A percentile compares a stretch with the other conserved stretches of the same genome.
phyloP scores from a whole-genome alignment of 37 sponge, comb jelly and placozoan genomes.

The Theonella swinhoei region DNA sequence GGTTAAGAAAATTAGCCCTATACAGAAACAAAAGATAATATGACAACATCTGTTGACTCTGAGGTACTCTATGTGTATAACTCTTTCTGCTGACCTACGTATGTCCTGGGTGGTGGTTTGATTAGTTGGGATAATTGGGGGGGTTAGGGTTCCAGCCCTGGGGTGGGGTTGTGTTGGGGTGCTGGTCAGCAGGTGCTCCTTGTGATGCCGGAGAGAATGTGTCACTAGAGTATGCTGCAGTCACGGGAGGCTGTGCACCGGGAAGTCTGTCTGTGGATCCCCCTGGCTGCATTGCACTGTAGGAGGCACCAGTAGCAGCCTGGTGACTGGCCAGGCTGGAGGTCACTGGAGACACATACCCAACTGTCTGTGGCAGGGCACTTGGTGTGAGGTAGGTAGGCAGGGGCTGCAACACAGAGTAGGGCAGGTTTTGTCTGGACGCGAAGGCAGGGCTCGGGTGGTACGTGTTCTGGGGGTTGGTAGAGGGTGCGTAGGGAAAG shows the following conservation, averaged over 20 bases:
- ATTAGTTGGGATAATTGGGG: slow-evolving; percentile 31
- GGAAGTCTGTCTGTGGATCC: too few relatives aligned
- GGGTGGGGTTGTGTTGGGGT: slow-evolving; percentile 1
- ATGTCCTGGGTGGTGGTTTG: background rate
- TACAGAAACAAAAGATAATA: background rate
- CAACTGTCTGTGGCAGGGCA: background rate
- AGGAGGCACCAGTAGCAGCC: background rate
- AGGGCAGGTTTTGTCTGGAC: background rate
- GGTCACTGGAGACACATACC: background rate
- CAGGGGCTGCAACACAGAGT: background rate
- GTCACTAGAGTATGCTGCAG: background rate
- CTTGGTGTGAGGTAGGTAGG: background rate
- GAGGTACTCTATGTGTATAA: too few relatives aligned
- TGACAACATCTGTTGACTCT: background rate
- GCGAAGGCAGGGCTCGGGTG: background rate
- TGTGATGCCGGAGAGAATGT: background rate
- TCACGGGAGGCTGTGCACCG: too few relatives aligned
- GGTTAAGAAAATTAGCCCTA: background rate
- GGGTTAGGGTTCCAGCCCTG: slow-evolving; percentile 75
- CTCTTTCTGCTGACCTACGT: background rate
- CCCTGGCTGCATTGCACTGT: too few relatives aligned
- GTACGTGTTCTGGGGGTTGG: slow-evolving; percentile 1
- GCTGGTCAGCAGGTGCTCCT: background rate
- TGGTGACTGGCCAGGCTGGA: background rate
- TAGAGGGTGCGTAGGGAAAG: background rate